These are phyloP conservation scores for Oedothorax gibbosus DNA, from an alignment of 1,140 invertebrate species.

Conservation along the genomic window DNA sequence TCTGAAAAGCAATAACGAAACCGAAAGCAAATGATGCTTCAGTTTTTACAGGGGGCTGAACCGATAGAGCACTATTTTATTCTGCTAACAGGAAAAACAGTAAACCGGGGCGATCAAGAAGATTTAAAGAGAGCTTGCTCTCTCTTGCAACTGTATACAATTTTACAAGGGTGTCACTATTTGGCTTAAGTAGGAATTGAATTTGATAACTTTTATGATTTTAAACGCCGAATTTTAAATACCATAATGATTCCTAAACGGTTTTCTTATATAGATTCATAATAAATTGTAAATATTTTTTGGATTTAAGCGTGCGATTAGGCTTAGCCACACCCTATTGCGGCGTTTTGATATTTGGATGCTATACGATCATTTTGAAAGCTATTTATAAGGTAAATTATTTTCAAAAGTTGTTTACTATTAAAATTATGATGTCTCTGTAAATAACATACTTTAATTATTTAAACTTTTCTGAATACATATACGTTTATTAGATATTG, in stretches of 20 bases:
- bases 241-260: not conserved
- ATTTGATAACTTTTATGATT: not conserved
- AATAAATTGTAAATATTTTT: not conserved
- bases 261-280: constrained; percentile 2
- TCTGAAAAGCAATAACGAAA: constrained; percentile 7
- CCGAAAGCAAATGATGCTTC: constrained; percentile 6
- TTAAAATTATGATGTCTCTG: no score
- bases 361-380: constrained; percentile 19
- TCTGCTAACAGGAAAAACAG: constrained; percentile 37
- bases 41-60: not conserved
- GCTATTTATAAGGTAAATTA: not conserved
- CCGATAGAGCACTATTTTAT: constrained; percentile 5
- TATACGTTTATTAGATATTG: no score
- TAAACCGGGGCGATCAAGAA: constrained; percentile 22
- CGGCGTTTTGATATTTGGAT: constrained; percentile 54
- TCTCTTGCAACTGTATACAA: constrained; percentile 46
- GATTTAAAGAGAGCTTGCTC: constrained; percentile 40
- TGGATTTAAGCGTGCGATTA: constrained; percentile 32
- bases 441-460: no score
- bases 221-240: not conserved
- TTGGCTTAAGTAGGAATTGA: not conserved
- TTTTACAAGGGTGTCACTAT: constrained; percentile 34
- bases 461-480: no score
- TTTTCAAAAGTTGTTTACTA: no score
- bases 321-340: constrained; percentile 60